Evolutionary conservation across 2,888 invertebrate species (phyloP), one percentile per base, ranked within the genome.

Genomic region (Stegana nigrithorax): DNA sequence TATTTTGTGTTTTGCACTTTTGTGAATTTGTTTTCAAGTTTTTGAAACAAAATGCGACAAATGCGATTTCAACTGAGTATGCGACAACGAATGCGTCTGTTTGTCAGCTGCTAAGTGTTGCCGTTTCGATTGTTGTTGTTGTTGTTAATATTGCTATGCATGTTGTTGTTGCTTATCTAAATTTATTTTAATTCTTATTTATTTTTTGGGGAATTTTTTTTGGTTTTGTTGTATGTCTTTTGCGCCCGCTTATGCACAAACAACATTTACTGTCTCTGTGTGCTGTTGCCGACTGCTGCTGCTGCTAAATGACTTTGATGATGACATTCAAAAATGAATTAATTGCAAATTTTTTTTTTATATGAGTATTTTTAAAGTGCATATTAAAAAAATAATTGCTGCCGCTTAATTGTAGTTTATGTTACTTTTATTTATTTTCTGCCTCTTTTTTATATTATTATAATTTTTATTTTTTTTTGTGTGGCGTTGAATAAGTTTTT

Each of bases 261-360:
- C 32, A 12, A 6, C 12, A 32, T 6, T 12, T 32, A 8, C 32
- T 12, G 7, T 12, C 32, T 32, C 32, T 8, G 12, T 6, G 32
- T 32, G 32, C 4, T 19, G 5, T 19, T 45, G 45, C 26, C 12
- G n/a, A n/a, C n/a, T 69, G 67, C 71, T 67, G 73, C n/a, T n/a
- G n/a, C n/a, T n/a, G n/a, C n/a, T n/a, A 56, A 44, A 47, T 60
- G 67, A 72, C 74, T 74, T 74, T 72, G 74, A 68, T 64, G 71
- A 67, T 74, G 73, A 74, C 73, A 74, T 74, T 73, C 67, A 50
- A 60, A 69, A 71, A 65, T 65, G 58, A 70, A 73, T 70, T 70
- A 73, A 66, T 70, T 72, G 73, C 68, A 71, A 73, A 71, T 70
- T 68, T 63, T 58, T 32, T 55, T 59, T 62, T 69, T 67, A 64